Evolutionary conservation across 1,140 invertebrate genomes (phyloP).

Genomic region (Lepidurus apus): DNA sequence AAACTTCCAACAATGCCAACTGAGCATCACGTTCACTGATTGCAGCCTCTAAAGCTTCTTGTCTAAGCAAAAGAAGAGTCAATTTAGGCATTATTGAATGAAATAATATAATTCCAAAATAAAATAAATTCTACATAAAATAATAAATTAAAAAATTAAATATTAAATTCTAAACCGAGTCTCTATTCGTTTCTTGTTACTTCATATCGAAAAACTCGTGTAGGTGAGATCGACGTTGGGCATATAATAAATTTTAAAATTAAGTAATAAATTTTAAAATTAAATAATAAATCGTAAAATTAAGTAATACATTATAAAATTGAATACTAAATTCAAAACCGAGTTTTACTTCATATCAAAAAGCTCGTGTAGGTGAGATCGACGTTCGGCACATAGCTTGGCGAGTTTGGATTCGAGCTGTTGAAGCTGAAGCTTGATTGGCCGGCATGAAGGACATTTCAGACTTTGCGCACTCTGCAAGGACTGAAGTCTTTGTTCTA

Average conservation of each 20-base stretch:
- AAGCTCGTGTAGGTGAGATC: conserved; percentile 63
- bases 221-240: too few species aligned
- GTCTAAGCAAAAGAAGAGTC: conserved; percentile 50
- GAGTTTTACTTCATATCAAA: conserved; percentile 66
- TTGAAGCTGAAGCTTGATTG: conserved; percentile 54
- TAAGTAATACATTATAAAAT: too few species aligned
- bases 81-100: neutral
- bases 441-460: conserved; percentile 59
- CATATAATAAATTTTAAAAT: too few species aligned
- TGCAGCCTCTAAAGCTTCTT: conserved; percentile 71
- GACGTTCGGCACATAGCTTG: conserved; percentile 55
- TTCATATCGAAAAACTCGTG: too few species aligned
- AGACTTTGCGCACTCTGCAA: conserved; percentile 60
- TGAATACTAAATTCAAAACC: too few species aligned
- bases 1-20: conserved; percentile 72
- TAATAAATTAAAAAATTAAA: too few species aligned
- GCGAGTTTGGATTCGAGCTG: conserved; percentile 54
- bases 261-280: too few species aligned
- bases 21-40: conserved; percentile 82
- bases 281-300: too few species aligned
- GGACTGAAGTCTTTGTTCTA: conserved; percentile 62
- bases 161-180: too few species aligned
- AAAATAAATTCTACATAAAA: too few species aligned
- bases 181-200: too few species aligned
- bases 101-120: too few species aligned